These are phyloP conservation scores for Galeopsomyia nigrocyanea DNA, from an alignment of 2,888 invertebrate genomes.

Conservation along the genomic window DNA sequence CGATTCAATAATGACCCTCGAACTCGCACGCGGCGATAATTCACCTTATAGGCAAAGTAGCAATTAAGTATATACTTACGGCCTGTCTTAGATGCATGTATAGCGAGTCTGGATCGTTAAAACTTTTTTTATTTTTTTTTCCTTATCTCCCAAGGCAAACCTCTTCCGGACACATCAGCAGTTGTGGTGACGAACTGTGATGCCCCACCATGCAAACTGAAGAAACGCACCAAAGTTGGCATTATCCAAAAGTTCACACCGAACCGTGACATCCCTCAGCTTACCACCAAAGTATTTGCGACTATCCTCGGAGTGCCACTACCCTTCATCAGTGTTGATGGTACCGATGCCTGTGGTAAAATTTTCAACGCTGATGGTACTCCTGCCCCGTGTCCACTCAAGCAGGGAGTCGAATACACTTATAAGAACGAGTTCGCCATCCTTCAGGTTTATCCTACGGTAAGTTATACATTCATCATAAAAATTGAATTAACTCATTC, in stretches of 20 bases:
- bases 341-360: slow-evolving; percentile 76
- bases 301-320: slow-evolving; percentile 75
- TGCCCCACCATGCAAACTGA: slow-evolving; percentile 76
- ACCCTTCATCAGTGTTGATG: slow-evolving; percentile 85
- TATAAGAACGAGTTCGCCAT: slow-evolving; percentile 78
- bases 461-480: no score
- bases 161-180: slow-evolving; percentile 50
- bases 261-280: slow-evolving; percentile 70
- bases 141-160: slow-evolving; percentile 27
- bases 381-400: slow-evolving; percentile 77
- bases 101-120: no score
- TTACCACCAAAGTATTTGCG: slow-evolving; percentile 77
- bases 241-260: slow-evolving; percentile 75
- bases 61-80: not conserved
- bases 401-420: slow-evolving; percentile 76
- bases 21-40: not conserved
- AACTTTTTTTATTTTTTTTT: not conserved
- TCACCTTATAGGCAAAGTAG: slow-evolving; percentile 35
- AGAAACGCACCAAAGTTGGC: slow-evolving; percentile 72
- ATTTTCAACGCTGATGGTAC: slow-evolving; percentile 74
- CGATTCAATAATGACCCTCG: no score
- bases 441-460: slow-evolving; percentile 72
- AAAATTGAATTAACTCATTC: no score
- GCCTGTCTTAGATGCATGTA: no score
- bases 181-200: slow-evolving; percentile 76